Base-by-base conservation (phyloP, 2,113 vertebrate genomes). In the Nymphicus hollandicus region DNA sequence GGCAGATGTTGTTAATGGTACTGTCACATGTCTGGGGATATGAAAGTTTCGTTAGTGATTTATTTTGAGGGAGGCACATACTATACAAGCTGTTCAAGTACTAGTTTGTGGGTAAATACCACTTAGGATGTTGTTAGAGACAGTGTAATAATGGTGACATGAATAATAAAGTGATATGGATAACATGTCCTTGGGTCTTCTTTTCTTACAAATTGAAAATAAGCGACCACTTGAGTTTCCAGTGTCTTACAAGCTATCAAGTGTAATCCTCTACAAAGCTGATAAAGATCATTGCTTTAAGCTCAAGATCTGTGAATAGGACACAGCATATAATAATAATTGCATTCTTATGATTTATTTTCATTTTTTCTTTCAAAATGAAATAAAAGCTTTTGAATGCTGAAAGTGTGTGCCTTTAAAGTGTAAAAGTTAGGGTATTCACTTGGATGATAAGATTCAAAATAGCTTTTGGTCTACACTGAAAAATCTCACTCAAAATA, bases 271-370 rank as follows among this genome's bases (percentile, higher is more conserved):
- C 18, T 85, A 22, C 76, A 90, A 94, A 91, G 88, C 50, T 88
- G 71, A 87, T 87, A 88, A 5, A 95, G 88, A 83, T 73, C 72
- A 31, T 77, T 80, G 68, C 82, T 89, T 91, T 82, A 50, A 91
- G 71, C 60, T 78, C 9, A 50, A 80, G 23, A 41, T 60, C 81
- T 83, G 31, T 77, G 78, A 91, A 72, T 35, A 76, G 53, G 91
- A 76, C 13, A 70, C 23, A 70, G 20, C 9, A 66, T 17, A 94
- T 79, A 10, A 87, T 27, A 88, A 81, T 43, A 71, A 68, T 72
- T 37, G 25, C 9, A n/a, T 89, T 72, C 37, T 39, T 56, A 44
- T 5, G 44, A 37, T 78, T 85, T 78, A 24, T 73, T 65, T 79
- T 41, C 13, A 6, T 39, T 55, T 87, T 87, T 72, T 80, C 0